Base-by-base conservation (phyloP, 2,113 vertebrate genomes). In the Bostrychus sinensis region DNA sequence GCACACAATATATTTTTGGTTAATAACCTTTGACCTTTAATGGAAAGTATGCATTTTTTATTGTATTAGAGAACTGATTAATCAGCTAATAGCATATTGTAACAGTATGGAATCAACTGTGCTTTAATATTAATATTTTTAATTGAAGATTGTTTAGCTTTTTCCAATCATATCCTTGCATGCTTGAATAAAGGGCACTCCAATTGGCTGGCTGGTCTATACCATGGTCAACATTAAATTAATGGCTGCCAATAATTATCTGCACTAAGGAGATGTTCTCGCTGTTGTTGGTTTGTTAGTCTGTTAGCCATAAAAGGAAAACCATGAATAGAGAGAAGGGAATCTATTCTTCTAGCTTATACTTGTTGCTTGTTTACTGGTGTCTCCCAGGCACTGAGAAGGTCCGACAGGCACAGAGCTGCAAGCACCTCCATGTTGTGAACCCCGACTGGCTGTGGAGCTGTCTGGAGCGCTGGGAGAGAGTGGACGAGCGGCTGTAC, bases 361-460 rank as follows among this genome's bases (percentile, higher is more conserved):
- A 16, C n/a, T 10, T 3, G 23, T 25, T 16, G 1, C 17, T 34
- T 32, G 34, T 60, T 66, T 1, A 1, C 26, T 30, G 2, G 1
- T 19, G 12, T 70, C 42, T 19, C 1, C 14, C 73, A 99, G 97
- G 97, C 70, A 99, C 97, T 0, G 96, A 99, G 84, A 99, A 99
- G 87, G 97, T 99, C 2, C 93, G 94, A 1, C 95, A 98, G 83
- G 97, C 95, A 1, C 94, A 93, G 75, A 93, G 91, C 55, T 96
- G 92, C 66, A 94, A 93, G 66, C 91, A 93, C 59, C 93, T 98
- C 23, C 88, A 97, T 0, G 93, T 99, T 55, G 97, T 98, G 65
- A 99, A 92, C 75, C 97, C 97, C 0, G 96, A 98, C 22, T 99
- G 97, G 97, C 91, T 99, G 56, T 99, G 97, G 97, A 95, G 94